Conservation (phyloP, 2,888 invertebrate species). For the Marasmarcha lunaedactyla region DNA sequence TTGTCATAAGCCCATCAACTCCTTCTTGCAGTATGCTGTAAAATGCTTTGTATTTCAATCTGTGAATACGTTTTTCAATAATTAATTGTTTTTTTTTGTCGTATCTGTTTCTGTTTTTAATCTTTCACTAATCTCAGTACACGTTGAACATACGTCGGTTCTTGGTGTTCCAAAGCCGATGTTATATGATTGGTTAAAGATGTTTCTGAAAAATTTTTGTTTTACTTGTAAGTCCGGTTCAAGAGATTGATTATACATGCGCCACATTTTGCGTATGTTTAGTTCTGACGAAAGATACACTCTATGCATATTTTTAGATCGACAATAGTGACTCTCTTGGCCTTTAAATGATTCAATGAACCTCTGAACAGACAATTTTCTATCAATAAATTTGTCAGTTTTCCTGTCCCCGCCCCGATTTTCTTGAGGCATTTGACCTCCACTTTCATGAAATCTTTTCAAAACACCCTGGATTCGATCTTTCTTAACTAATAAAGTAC, state of each 20-base stretch:
- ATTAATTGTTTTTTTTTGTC: too few relatives aligned
- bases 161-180: too few relatives aligned
- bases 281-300: slow-evolving; percentile 10
- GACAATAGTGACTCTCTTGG: slow-evolving; percentile 3
- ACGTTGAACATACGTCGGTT: too few relatives aligned
- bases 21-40: background rate
- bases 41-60: background rate
- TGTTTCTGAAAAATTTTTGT: slow-evolving; percentile 9
- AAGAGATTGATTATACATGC: slow-evolving; percentile 8
- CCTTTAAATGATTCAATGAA: slow-evolving; percentile 11
- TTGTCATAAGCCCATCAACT: background rate
- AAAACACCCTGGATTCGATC: too few relatives aligned
- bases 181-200: background rate
- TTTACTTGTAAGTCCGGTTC: slow-evolving; percentile 10
- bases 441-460: too few relatives aligned
- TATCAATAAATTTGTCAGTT: too few relatives aligned
- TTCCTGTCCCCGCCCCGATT: slow-evolving; percentile 9
- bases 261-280: slow-evolving; percentile 16
- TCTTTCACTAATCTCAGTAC: too few relatives aligned
- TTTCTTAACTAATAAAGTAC: background rate
- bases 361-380: slow-evolving; percentile 6
- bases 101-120: too few relatives aligned
- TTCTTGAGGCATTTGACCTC: slow-evolving; percentile 6
- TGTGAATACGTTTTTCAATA: too few relatives aligned
- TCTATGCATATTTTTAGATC: too few relatives aligned